phyloP scores from a whole-genome alignment of 2,888 invertebrate species.

The Coelogynopora nodosa region DNA sequence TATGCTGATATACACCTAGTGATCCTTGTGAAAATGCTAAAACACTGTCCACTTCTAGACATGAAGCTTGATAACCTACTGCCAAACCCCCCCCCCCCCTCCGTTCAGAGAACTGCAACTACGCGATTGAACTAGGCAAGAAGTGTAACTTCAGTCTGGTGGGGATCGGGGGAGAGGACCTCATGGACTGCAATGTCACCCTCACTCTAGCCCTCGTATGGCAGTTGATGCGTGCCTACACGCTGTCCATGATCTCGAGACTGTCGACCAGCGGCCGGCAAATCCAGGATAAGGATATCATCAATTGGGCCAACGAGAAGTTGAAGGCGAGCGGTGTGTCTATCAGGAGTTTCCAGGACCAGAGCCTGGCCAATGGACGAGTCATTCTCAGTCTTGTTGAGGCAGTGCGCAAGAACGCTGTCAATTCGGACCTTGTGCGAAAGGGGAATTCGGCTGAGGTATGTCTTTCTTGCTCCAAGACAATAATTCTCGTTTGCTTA shows the following conservation, averaged over 20 bases:
- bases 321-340: conserved; percentile 61
- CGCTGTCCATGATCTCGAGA: conserved; percentile 82
- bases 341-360: conserved; percentile 71
- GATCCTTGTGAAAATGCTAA: too few species aligned
- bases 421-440: conserved; percentile 86
- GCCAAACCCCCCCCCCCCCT: too few species aligned
- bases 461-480: conserved; percentile 50
- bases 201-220: conserved; percentile 79
- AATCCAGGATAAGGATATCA: conserved; percentile 89
- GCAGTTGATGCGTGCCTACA: conserved; percentile 98
- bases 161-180: conserved; percentile 92
- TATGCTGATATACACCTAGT: too few species aligned
- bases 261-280: conserved; percentile 69
- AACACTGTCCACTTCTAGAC: too few species aligned
- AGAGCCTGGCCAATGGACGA: conserved; percentile 77
- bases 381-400: conserved; percentile 94
- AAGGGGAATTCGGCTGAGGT: conserved; percentile 77
- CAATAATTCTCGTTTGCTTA: neutral
- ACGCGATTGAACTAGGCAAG: conserved; percentile 89
- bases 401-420: conserved; percentile 86
- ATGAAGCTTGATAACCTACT: too few species aligned
- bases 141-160: conserved; percentile 90
- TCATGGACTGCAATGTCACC: conserved; percentile 72
- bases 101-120: conserved; percentile 84
- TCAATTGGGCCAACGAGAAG: conserved; percentile 92